phyloP scores from a whole-genome alignment of 2,113 vertebrate species.

The Hoplias malabaricus region DNA sequence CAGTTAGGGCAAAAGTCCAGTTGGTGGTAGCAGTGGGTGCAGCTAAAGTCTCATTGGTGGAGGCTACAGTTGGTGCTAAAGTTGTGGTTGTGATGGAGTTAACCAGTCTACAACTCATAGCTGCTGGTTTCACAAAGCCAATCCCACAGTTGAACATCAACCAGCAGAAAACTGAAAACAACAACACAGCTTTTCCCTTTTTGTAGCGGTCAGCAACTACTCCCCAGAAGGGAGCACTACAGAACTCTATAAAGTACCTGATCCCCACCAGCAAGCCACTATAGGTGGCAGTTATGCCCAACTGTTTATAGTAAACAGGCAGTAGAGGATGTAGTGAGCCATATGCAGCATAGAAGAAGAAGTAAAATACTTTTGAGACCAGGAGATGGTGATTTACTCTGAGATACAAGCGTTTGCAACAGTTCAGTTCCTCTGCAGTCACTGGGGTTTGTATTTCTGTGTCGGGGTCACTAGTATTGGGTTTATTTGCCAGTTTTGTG shows the following conservation, averaged over 20 bases:
- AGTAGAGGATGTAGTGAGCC: conserved; percentile 94
- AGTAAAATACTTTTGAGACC: conserved; percentile 96
- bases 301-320: conserved; percentile 93
- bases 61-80: not conserved
- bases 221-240: conserved; percentile 98
- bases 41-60: conserved; percentile 2
- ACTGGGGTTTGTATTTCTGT: conserved; percentile 51
- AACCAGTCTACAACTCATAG: conserved; percentile 80
- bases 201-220: conserved; percentile 92
- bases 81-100: conserved; percentile 41
- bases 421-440: conserved; percentile 71
- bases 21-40: not conserved
- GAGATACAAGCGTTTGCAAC: conserved; percentile 86
- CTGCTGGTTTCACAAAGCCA: conserved; percentile 88
- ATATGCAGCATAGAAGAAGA: conserved; percentile 97
- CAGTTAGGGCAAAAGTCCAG: fast-evolving
- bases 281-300: conserved; percentile 91
- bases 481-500: not conserved
- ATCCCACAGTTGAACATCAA: conserved; percentile 93
- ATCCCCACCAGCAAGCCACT: conserved; percentile 93
- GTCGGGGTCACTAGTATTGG: conserved; percentile 1
- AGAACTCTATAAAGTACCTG: conserved; percentile 98
- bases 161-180: conserved; percentile 96
- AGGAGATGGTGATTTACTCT: conserved; percentile 88
- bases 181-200: conserved; percentile 89